phyloP scores from a whole-genome alignment of 2,113 vertebrate genomes.

The Sceloporus undulatus region DNA sequence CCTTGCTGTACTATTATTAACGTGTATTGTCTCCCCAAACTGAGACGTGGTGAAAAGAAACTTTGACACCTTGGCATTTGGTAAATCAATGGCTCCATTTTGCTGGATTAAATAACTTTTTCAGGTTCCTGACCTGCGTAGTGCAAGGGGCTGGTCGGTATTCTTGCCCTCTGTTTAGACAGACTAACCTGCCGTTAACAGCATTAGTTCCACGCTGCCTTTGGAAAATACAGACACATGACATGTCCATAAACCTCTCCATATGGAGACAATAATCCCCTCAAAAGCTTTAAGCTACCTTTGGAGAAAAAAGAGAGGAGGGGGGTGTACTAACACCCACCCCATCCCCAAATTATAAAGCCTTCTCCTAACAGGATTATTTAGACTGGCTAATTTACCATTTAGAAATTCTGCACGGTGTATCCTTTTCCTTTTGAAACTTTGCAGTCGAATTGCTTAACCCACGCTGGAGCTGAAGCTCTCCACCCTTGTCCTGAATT shows the following conservation, averaged over 20 bases:
- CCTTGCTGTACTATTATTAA: too few species aligned
- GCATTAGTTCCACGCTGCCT: slow-evolving; percentile 56
- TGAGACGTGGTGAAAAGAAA: background rate
- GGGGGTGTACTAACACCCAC: background rate
- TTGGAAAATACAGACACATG: slow-evolving; percentile 56
- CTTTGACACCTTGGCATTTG: slow-evolving; percentile 32
- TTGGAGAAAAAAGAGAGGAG: background rate
- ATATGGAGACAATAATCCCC: slow-evolving; percentile 51
- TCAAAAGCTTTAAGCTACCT: slow-evolving; percentile 43
- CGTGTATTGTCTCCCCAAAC: background rate
- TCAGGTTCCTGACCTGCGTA: slow-evolving; percentile 59
- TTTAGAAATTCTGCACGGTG: slow-evolving; percentile 38
- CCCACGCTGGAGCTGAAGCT: slow-evolving; percentile 45
- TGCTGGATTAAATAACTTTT: slow-evolving; percentile 44
- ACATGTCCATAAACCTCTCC: slow-evolving; percentile 41
- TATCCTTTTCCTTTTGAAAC: slow-evolving; percentile 31
- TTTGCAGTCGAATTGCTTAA: slow-evolving; percentile 51
- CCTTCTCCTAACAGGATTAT: slow-evolving; percentile 39
- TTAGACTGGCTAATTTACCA: slow-evolving; percentile 47
- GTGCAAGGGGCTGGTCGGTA: slow-evolving; percentile 42
- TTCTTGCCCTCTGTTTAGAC: slow-evolving; percentile 49
- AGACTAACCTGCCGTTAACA: slow-evolving; percentile 48
- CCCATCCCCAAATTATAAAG: background rate
- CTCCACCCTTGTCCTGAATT: slow-evolving; percentile 38
- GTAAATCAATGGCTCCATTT: slow-evolving; percentile 62